phyloP scores from a whole-genome alignment of 2,797 vertebrate species.

The Mallotus villosus region DNA sequence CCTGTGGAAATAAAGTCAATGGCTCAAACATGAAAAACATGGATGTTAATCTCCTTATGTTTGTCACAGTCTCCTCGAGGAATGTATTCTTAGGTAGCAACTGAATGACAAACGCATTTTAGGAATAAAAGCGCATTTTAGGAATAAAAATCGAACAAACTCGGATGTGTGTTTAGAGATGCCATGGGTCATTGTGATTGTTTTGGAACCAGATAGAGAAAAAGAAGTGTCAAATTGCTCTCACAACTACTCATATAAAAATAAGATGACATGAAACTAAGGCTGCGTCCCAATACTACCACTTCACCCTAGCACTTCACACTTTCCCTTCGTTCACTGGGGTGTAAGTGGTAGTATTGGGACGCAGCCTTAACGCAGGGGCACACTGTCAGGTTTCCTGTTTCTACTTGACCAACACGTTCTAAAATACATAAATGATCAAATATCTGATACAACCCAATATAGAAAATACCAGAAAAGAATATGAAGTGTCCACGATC shows the following conservation, averaged over 20 bases:
- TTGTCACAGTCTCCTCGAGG: constrained; percentile 2
- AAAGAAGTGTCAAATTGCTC: background rate
- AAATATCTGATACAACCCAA: constrained; percentile 23
- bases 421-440: constrained; percentile 20
- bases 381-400: constrained; percentile 11
- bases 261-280: constrained; percentile 8
- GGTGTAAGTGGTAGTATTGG: too few relatives aligned
- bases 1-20: constrained; percentile 18
- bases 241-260: background rate
- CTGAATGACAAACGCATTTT: too few relatives aligned
- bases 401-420: constrained; percentile 14
- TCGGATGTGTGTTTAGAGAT: too few relatives aligned
- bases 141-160: background rate
- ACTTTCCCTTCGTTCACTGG: too few relatives aligned
- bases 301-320: too few relatives aligned
- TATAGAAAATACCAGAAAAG: constrained; percentile 10
- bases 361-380: constrained; percentile 6
- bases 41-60: constrained; percentile 12
- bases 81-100: background rate
- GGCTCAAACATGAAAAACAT: constrained; percentile 4
- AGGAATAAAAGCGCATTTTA: background rate
- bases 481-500: constrained; percentile 22
- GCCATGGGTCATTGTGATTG: constrained; percentile 5
- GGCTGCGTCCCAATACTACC: too few relatives aligned
- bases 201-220: constrained; percentile 6